These are phyloP conservation scores for Camelus bactrianus DNA, from an alignment of 2,113 vertebrate genomes.

Conservation along the genomic window DNA sequence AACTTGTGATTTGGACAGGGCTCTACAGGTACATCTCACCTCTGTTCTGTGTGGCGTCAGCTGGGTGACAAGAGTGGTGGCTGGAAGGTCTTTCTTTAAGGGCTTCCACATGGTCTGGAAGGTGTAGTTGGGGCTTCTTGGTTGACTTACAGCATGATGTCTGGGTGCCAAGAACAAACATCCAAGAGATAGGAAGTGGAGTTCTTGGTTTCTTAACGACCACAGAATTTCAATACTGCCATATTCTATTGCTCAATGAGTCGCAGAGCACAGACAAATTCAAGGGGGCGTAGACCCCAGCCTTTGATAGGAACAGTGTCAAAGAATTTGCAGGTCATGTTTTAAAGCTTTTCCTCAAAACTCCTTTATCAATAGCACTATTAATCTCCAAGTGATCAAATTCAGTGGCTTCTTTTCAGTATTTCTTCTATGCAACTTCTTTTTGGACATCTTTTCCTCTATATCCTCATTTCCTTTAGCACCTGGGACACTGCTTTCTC, in stretches of 20 bases:
- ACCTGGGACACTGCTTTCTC: background rate
- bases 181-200: background rate
- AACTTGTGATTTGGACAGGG: background rate
- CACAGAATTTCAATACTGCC: background rate
- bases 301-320: rapidly evolving
- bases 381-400: background rate
- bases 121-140: background rate
- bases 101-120: background rate
- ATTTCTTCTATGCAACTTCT: background rate
- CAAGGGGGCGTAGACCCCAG: background rate
- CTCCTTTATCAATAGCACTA: background rate
- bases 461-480: background rate
- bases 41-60: background rate
- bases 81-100: background rate
- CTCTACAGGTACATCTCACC: rapidly evolving
- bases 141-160: background rate
- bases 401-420: background rate
- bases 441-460: background rate
- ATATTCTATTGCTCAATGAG: too few species aligned
- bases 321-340: background rate
- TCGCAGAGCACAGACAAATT: background rate
- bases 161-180: background rate
- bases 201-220: background rate
- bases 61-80: background rate
- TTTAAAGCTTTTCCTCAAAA: background rate